Percentiles rank a stretch among this genome's conserved stretches.
phyloP scores from a whole-genome alignment of 2,797 vertebrate species.

The Thalassophryne amazonica region DNA sequence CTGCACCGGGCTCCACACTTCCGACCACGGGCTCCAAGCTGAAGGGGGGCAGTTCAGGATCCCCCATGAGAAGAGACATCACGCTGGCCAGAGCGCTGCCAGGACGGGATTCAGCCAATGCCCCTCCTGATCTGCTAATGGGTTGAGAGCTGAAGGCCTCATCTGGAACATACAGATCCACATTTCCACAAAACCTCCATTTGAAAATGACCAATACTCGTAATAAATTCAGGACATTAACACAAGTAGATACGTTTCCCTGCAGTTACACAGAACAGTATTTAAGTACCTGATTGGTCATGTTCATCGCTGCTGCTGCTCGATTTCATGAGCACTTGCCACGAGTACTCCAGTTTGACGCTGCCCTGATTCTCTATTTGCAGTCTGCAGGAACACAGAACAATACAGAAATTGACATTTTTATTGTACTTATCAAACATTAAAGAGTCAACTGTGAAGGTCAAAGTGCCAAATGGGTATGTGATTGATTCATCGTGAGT shows the following conservation, averaged over 20 bases:
- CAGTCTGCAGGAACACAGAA: conserved; percentile 66
- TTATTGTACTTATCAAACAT: neutral
- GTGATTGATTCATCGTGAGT: too few relatives aligned
- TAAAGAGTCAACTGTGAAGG: neutral
- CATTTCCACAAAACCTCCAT: neutral
- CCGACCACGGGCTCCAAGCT: conserved; percentile 79
- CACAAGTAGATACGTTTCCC: neutral
- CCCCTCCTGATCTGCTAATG: conserved; percentile 13
- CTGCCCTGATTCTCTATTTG: conserved; percentile 79
- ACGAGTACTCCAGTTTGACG: conserved; percentile 81
- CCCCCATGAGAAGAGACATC: conserved; percentile 25
- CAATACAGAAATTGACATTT: neutral
- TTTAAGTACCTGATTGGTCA: conserved; percentile 50
- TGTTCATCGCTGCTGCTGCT: conserved; percentile 25
- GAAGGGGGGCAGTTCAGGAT: conserved; percentile 55
- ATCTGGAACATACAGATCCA: conserved; percentile 9
- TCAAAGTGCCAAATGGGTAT: neutral
- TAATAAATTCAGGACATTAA: neutral
- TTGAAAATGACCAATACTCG: neutral
- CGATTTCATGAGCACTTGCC: conserved; percentile 66
- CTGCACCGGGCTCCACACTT: conserved; percentile 63
- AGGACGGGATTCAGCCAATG: conserved; percentile 12
- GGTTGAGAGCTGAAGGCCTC: conserved; percentile 16
- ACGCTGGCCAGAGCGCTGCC: conserved; percentile 42
- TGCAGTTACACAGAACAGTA: neutral